Percentiles rank a stretch among this genome's conserved stretches.
Evolutionary conservation across 2,888 invertebrate species (phyloP).

Genomic region (Lampropteryx suffumata): DNA sequence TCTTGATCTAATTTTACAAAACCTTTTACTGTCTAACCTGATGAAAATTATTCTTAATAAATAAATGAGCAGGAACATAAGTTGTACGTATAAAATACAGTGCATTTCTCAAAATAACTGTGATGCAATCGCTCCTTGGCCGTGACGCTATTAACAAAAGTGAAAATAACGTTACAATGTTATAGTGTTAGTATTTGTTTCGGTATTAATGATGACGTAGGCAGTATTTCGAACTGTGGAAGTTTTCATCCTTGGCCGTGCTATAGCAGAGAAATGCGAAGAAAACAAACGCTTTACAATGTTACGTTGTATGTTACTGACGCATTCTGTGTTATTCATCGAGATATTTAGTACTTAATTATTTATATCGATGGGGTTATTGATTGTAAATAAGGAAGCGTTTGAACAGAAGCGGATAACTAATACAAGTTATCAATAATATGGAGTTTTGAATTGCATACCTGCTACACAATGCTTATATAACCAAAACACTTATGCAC

Average conservation of each 20-base stretch:
- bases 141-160: slow-evolving; percentile 20
- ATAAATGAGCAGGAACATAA: no score
- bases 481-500: no score
- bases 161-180: slow-evolving; percentile 24
- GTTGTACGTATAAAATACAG: no score
- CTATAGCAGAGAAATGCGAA: slow-evolving; percentile 7
- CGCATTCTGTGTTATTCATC: slow-evolving; percentile 10
- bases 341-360: no score
- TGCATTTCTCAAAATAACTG: slow-evolving; percentile 1
- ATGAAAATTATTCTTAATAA: no score
- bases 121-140: slow-evolving; percentile 11
- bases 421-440: slow-evolving; percentile 5
- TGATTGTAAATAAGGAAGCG: slow-evolving; percentile 5
- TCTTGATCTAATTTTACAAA: not conserved
- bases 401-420: slow-evolving; percentile 7
- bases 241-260: slow-evolving; percentile 4
- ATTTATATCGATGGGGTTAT: no score
- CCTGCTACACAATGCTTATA: no score
- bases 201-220: no score
- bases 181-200: not conserved
- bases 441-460: not conserved
- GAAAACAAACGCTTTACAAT: slow-evolving; percentile 13
- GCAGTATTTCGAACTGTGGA: no score
- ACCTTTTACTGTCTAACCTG: no score
- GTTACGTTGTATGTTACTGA: slow-evolving; percentile 3